Evolutionary conservation across 2,113 vertebrate genomes (phyloP), one percentile per base, ranked within the genome.

Genomic region (Anhinga anhinga): DNA sequence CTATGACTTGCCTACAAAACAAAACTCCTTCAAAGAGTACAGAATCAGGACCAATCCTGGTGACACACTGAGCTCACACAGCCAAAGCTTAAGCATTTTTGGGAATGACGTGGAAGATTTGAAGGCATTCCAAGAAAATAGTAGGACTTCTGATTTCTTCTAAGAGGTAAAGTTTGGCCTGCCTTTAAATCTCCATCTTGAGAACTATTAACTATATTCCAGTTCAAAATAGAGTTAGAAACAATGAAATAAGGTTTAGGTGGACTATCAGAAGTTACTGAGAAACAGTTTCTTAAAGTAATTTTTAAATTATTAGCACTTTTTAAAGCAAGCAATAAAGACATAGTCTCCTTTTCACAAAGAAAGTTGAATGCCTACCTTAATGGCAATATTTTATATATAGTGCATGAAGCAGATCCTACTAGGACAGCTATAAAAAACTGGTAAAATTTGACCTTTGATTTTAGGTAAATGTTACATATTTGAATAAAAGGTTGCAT

Each of bases 391-490:
- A 85, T 83, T 92, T 93, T 82, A 82, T 79, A 62, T 32, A 65
- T 25, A 85, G 34, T 66, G 19, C 65, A 77, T 62, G 73, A 85
- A 97, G 53, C 45, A 91, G 62, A 84, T 82, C 32, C 49, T 89
- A 36, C 56, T 40, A 91, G 36, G n/a, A 76, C 11, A 85, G 62
- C 66, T 49, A 89, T 93, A 93, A 95, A 95, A 93, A 94, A 15
- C 44, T 85, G 86, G 32, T 91, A 87, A 82, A 93, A 77, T 82
- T 14, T 96, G 93, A 95, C 84, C 95, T 97, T 96, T 95, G 58
- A 56, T 67, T 96, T 90, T 96, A 86, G 66, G 49, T 40, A 95
- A 95, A 94, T 88, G 59, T 95, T 97, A 96, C 62, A 10, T 80
- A 89, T 74, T 94, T 74, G 61, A 96, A 82, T 93, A 67, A 97